Conservation (phyloP, 2,888 invertebrate species). For the Fissipunctia ypsillon region DNA sequence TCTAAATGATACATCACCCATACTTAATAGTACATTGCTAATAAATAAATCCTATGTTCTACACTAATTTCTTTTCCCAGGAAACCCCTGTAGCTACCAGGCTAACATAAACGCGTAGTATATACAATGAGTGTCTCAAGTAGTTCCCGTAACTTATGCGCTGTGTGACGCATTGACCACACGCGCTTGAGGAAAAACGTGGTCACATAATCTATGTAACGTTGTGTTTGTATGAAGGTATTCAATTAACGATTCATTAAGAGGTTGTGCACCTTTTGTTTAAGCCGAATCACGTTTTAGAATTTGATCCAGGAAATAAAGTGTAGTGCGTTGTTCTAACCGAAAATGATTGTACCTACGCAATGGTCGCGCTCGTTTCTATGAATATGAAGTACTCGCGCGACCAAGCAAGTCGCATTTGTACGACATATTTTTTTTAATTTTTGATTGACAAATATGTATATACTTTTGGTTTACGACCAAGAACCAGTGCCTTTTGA, state of each 20-base stretch:
- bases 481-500: too few relatives aligned
- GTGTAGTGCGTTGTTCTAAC: background rate
- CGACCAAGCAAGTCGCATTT: background rate
- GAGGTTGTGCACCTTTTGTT: slow-evolving; percentile 33
- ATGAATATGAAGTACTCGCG: background rate
- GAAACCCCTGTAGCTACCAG: slow-evolving; percentile 46
- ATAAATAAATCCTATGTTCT: slow-evolving; percentile 17
- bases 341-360: too few relatives aligned
- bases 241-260: slow-evolving; percentile 21
- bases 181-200: slow-evolving; percentile 56
- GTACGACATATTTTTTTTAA: too few relatives aligned
- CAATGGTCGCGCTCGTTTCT: background rate
- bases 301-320: slow-evolving; percentile 3
- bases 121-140: slow-evolving; percentile 56
- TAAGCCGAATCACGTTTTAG: background rate
- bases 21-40: too few relatives aligned
- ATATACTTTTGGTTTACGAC: too few relatives aligned
- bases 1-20: background rate
- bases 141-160: slow-evolving; percentile 66
- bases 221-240: slow-evolving; percentile 1
- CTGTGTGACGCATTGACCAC: slow-evolving; percentile 70
- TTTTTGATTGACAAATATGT: too few relatives aligned
- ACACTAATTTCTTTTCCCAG: slow-evolving; percentile 2
- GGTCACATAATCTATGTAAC: background rate
- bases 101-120: slow-evolving; percentile 19